phyloP scores from a whole-genome alignment of 2,888 invertebrate species.

The Periphyllus acericola region DNA sequence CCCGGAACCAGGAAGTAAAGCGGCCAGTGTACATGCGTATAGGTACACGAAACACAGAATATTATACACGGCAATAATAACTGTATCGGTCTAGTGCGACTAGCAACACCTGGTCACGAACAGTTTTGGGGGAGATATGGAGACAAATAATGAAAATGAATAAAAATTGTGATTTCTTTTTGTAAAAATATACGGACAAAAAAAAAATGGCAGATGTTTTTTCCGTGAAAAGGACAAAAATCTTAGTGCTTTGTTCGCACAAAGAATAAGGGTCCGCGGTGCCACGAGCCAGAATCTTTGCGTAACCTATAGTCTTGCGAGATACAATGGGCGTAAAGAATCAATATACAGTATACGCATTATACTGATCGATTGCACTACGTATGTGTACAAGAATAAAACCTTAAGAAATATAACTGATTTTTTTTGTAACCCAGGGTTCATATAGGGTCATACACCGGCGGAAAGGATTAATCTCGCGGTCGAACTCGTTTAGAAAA shows the following conservation, averaged over 20 bases:
- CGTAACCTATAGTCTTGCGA: conserved; percentile 2
- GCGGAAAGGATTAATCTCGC: conserved; percentile 28
- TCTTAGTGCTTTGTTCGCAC: conserved; percentile 27
- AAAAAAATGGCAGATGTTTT: conserved; percentile 54
- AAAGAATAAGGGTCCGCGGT: not conserved
- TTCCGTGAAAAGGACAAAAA: conserved; percentile 45
- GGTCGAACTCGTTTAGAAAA: not conserved
- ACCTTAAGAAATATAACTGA: conserved; percentile 9
- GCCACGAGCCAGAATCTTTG: conserved; percentile 52
- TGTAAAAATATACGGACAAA: conserved; percentile 22
- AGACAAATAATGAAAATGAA: conserved; percentile 33
- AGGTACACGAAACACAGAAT: not conserved
- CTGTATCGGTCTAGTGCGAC: conserved; percentile 40
- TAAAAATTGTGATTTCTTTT: conserved; percentile 55
- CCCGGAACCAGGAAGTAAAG: conserved; percentile 60
- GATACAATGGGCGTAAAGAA: not conserved
- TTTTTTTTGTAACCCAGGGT: not conserved
- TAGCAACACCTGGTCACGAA: conserved; percentile 40
- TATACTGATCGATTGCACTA: not conserved
- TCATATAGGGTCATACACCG: not conserved
- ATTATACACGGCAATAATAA: conserved; percentile 18
- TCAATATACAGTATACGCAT: conserved; percentile 11
- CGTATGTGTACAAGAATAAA: not conserved
- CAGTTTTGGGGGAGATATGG: conserved; percentile 38
- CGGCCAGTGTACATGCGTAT: not conserved